Evolutionary conservation across 2,888 invertebrate genomes (phyloP).

Genomic region (Coelogynopora nodosa): DNA sequence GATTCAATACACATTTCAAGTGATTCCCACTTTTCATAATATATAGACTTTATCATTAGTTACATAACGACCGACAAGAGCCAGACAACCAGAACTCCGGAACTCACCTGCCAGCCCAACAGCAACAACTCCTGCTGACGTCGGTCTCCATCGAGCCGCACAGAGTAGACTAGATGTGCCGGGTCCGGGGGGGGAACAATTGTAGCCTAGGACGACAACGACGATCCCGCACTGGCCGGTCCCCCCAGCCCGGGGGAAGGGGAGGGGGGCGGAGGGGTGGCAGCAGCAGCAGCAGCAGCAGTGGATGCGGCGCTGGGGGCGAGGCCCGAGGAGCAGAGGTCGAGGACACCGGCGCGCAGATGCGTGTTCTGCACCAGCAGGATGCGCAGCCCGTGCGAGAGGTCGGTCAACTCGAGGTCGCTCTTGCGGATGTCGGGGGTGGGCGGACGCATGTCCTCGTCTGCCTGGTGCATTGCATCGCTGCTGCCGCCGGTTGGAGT

Average conservation of each 20-base stretch:
- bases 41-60: too few relatives aligned
- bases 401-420: neutral
- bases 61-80: too few relatives aligned
- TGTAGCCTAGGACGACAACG: neutral
- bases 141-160: slow-evolving; percentile 5
- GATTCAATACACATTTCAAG: too few relatives aligned
- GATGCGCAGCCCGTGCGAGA: neutral
- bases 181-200: neutral
- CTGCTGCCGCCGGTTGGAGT: too few relatives aligned
- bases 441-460: neutral
- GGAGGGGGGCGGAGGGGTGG: neutral
- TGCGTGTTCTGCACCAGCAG: neutral
- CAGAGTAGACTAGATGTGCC: neutral
- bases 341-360: neutral
- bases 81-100: too few relatives aligned
- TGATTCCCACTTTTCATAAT: too few relatives aligned
- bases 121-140: neutral
- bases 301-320: neutral
- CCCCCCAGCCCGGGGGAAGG: neutral
- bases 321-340: neutral
- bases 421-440: slow-evolving; percentile 12
- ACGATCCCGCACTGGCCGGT: neutral
- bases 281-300: neutral
- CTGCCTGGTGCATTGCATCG: too few relatives aligned
- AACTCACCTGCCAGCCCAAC: neutral